These are phyloP conservation scores for Chloropsis cyanopogon DNA, from an alignment of 2,113 vertebrate genomes.

Conservation along the genomic window DNA sequence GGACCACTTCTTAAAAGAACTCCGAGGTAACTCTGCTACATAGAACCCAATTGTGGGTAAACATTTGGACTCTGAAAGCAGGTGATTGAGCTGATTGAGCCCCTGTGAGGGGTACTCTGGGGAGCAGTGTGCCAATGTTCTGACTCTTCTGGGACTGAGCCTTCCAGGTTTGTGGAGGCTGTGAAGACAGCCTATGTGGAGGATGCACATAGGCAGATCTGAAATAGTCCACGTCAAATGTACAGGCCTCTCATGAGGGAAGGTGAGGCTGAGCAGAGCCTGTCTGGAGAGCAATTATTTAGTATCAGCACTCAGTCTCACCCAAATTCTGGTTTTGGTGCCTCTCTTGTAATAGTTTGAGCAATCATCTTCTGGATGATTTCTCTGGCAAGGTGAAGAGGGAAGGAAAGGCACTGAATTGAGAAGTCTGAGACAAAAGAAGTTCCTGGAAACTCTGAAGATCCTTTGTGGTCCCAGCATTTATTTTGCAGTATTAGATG, in stretches of 20 bases:
- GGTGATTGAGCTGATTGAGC: not conserved
- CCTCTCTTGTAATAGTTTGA: not conserved
- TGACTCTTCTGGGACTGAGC: not conserved
- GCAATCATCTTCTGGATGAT: not conserved
- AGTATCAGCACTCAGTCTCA: not conserved
- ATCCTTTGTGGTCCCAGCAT: not conserved
- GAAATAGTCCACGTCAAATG: not conserved
- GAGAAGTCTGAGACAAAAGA: not conserved
- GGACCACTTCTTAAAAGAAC: not conserved
- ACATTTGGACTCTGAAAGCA: not conserved
- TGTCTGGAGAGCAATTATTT: not conserved
- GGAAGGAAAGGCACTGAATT: not conserved
- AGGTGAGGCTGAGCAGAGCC: not conserved
- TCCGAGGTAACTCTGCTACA: not conserved
- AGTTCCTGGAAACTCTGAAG: not conserved
- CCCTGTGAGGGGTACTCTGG: not conserved
- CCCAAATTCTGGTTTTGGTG: not conserved
- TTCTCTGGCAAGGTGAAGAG: not conserved
- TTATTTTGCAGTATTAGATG: not conserved
- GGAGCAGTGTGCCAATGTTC: not conserved
- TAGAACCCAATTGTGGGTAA: not conserved
- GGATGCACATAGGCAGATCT: not conserved
- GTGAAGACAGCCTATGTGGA: not conserved
- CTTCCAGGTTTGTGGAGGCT: not conserved
- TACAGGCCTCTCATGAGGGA: not conserved